phyloP scores from a whole-genome alignment of 2,797 vertebrate genomes.

The Catharus ustulatus region DNA sequence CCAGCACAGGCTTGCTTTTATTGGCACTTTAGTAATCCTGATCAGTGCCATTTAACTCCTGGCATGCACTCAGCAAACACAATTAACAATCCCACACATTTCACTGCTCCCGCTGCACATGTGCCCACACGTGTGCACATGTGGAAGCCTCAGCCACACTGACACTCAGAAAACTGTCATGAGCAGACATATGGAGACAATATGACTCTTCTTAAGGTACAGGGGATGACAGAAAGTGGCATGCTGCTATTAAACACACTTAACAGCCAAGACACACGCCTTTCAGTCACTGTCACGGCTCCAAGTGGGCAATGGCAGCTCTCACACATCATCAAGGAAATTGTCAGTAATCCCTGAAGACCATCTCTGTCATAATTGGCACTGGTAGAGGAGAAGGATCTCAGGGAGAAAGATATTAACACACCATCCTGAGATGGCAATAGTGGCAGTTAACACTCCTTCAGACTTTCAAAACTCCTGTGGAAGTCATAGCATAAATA shows the following conservation, averaged over 20 bases:
- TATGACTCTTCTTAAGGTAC: neutral
- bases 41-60: neutral
- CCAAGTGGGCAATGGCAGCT: neutral
- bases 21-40: neutral
- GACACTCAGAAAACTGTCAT: neutral
- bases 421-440: neutral
- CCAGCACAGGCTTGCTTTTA: neutral
- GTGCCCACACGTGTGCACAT: neutral
- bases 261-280: constrained; percentile 5
- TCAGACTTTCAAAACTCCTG: neutral
- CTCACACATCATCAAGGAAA: neutral
- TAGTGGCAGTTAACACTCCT: neutral
- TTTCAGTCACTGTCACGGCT: constrained; percentile 15
- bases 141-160: neutral
- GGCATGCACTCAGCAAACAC: neutral
- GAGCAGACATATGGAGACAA: neutral
- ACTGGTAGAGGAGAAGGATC: neutral
- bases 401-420: neutral
- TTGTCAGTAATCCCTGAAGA: neutral
- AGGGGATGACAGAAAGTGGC: neutral
- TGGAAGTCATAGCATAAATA: constrained; percentile 6
- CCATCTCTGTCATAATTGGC: neutral
- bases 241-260: neutral
- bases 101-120: neutral
- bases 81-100: neutral